Evolutionary conservation across 2,113 vertebrate species (phyloP).

Genomic region (Ictalurus furcatus): DNA sequence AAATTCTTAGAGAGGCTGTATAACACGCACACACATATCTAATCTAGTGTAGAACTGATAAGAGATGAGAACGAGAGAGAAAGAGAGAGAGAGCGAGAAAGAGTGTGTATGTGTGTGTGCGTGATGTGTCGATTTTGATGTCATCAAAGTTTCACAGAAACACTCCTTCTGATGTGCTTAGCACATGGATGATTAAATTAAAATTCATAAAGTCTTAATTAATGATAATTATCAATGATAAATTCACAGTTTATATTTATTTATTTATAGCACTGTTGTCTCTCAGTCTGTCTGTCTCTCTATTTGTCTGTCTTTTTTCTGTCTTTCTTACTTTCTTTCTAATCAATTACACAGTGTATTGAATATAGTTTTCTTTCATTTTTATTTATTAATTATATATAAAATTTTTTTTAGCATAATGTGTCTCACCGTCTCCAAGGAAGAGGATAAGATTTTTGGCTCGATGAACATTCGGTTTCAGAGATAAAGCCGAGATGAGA

Average conservation of each 20-base stretch:
- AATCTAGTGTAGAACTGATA: neutral
- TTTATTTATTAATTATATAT: too few relatives aligned
- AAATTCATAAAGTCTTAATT: neutral
- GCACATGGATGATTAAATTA: neutral
- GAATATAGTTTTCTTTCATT: neutral
- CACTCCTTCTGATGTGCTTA: neutral
- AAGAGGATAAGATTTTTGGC: conserved; percentile 80
- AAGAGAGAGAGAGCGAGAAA: neutral
- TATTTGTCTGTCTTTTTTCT: neutral
- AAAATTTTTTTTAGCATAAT: too few relatives aligned
- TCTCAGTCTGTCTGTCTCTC: neutral
- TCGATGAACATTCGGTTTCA: conserved; percentile 59
- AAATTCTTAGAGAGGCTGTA: neutral
- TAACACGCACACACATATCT: neutral
- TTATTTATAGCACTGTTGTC: neutral
- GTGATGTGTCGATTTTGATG: neutral
- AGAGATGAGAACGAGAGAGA: neutral
- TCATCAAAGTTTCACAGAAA: neutral
- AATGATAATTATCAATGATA: too few relatives aligned
- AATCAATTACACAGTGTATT: neutral
- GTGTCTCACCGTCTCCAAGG: conserved; percentile 76
- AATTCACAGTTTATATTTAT: neutral
- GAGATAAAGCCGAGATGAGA: conserved; percentile 63
- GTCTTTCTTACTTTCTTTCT: neutral
- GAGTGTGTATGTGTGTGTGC: too few relatives aligned